Evolutionary conservation across 2,888 invertebrate genomes (phyloP).

Genomic region (Chloroclystis v-ata): DNA sequence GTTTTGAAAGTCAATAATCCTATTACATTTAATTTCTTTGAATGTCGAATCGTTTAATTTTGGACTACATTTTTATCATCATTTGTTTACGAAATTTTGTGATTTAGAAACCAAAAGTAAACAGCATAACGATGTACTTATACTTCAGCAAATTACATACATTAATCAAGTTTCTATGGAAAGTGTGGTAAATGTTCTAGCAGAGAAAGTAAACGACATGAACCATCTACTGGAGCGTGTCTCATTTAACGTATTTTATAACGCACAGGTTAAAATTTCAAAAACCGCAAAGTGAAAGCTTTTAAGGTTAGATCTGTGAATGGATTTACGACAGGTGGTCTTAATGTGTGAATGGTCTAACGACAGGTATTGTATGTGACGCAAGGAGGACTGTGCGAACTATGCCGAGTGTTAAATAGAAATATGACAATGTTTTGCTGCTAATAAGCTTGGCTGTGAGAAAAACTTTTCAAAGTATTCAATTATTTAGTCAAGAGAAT

Average conservation of each 20-base stretch:
- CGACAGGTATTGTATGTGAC: conserved; percentile 19
- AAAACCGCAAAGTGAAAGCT: conserved; percentile 58
- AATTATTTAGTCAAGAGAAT: neutral
- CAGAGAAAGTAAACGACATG: conserved; percentile 34
- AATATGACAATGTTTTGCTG: conserved; percentile 4
- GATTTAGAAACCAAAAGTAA: neutral
- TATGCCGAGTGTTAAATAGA: conserved; percentile 5
- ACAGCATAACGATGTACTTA: conserved; percentile 9
- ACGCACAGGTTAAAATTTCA: conserved; percentile 52
- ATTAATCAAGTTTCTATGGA: conserved; percentile 25
- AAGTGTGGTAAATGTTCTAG: conserved; percentile 32
- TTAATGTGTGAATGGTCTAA: conserved; percentile 34
- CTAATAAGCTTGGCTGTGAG: conserved; percentile 2
- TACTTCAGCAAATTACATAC: conserved; percentile 11
- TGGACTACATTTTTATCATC: no score
- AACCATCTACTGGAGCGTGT: conserved; percentile 50
- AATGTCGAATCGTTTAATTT: neutral
- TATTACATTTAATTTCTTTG: neutral
- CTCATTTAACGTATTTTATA: conserved; percentile 50
- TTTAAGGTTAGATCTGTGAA: conserved; percentile 28
- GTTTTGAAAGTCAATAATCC: neutral
- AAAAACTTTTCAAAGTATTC: neutral
- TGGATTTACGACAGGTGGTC: conserved; percentile 34
- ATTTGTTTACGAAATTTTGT: no score
- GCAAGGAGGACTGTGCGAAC: conserved; percentile 22